Evolutionary conservation across 2,888 invertebrate genomes (phyloP).

Genomic region (Trachelus tabidus): DNA sequence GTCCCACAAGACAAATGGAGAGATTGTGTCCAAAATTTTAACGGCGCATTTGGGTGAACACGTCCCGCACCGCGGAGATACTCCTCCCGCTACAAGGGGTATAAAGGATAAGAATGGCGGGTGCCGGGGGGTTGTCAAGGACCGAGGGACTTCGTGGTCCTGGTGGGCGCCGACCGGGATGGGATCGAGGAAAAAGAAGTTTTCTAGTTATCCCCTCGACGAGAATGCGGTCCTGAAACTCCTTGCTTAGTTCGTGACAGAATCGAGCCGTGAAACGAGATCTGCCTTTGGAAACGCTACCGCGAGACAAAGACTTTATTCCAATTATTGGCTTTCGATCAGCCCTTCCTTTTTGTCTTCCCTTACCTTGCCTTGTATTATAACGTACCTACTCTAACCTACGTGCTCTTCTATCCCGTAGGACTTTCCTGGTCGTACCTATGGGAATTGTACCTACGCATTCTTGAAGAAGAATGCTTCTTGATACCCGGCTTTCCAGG

Average conservation of each 20-base stretch:
- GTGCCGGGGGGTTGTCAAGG: conserved; percentile 22
- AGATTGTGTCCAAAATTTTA: conserved; percentile 85
- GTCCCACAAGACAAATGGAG: conserved; percentile 81
- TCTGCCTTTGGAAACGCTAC: conserved; percentile 39
- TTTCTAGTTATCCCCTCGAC: conserved; percentile 61
- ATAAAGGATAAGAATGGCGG: conserved; percentile 34
- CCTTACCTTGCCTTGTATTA: neutral
- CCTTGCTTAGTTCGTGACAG: conserved; percentile 56
- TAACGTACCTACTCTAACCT: neutral
- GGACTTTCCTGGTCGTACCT: neutral
- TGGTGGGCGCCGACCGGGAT: conserved; percentile 23
- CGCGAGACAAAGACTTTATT: conserved; percentile 46
- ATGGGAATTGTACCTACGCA: neutral
- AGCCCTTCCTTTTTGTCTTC: conserved; percentile 23
- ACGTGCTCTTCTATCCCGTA: neutral
- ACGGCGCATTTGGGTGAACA: conserved; percentile 75
- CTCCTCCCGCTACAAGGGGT: conserved; percentile 61
- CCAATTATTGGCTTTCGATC: conserved; percentile 62
- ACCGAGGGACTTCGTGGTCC: conserved; percentile 15
- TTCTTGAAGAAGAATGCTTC: neutral
- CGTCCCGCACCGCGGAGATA: conserved; percentile 64
- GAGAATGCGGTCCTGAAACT: conserved; percentile 52
- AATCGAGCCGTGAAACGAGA: conserved; percentile 67
- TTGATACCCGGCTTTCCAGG: neutral
- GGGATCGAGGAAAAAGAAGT: conserved; percentile 52